phyloP scores from a whole-genome alignment of 1,140 invertebrate species.

The Steinernema feltiae region DNA sequence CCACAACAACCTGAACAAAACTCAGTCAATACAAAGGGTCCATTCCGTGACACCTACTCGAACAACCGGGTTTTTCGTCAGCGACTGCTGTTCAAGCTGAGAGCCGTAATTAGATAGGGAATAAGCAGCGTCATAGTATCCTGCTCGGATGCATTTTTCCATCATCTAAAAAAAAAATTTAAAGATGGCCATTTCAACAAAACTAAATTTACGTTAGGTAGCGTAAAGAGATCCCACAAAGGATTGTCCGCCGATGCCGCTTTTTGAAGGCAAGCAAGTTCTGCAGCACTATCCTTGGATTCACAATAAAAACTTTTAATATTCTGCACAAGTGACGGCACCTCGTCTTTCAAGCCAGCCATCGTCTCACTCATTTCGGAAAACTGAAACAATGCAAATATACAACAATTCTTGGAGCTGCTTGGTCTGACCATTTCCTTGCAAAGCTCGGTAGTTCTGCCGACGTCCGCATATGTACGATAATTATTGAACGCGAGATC shows the following conservation, averaged over 20 bases:
- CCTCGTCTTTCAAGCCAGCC: constrained; percentile 17
- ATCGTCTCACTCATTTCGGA: constrained; percentile 35
- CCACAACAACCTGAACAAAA: constrained; percentile 39
- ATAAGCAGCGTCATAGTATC: constrained; percentile 54
- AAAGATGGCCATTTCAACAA: constrained; percentile 8
- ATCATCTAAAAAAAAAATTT: constrained; percentile 41
- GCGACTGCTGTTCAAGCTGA: constrained; percentile 28
- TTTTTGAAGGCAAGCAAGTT: not conserved
- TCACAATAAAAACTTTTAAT: not conserved
- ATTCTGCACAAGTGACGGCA: constrained; percentile 17
- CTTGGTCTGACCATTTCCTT: constrained; percentile 47
- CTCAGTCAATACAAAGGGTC: not conserved
- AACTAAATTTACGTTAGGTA: constrained; percentile 22
- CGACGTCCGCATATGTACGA: constrained; percentile 56
- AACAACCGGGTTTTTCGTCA: constrained; percentile 32
- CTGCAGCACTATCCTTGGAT: not conserved
- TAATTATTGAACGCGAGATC: constrained; percentile 58
- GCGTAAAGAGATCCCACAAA: constrained; percentile 35
- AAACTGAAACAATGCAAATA: constrained; percentile 31
- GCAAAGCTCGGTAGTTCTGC: constrained; percentile 55
- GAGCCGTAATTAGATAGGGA: constrained; percentile 54
- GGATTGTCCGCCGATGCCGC: constrained; percentile 19
- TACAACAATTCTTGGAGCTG: not conserved
- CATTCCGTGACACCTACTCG: constrained; percentile 16
- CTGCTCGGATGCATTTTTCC: constrained; percentile 52